These are phyloP conservation scores for Augochlora pura DNA, from an alignment of 1,140 invertebrate genomes.

Conservation along the genomic window DNA sequence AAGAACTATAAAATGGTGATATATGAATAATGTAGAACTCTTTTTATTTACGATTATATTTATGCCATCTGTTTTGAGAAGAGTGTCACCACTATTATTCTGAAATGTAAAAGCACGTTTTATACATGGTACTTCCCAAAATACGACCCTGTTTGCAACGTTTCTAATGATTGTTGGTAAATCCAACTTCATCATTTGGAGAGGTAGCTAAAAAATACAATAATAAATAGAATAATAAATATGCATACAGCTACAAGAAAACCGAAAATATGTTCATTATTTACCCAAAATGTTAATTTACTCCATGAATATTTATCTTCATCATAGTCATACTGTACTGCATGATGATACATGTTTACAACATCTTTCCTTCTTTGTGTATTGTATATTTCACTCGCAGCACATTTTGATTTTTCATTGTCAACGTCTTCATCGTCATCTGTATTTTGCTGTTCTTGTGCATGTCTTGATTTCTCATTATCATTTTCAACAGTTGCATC, in stretches of 20 bases:
- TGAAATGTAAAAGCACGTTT: conserved; percentile 90
- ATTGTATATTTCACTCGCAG: conserved; percentile 68
- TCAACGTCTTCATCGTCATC: conserved; percentile 76
- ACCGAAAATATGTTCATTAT: conserved; percentile 41
- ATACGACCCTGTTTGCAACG: conserved; percentile 86
- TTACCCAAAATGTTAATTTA: conserved; percentile 84
- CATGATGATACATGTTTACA: conserved; percentile 75
- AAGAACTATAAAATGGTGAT: conserved; percentile 7
- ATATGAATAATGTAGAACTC: conserved; percentile 1
- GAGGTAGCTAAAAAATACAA: conserved; percentile 81
- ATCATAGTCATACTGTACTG: conserved; percentile 89
- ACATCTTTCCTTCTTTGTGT: conserved; percentile 70
- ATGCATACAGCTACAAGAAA: not conserved
- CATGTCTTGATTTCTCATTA: conserved; percentile 35
- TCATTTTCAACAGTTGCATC: conserved; percentile 72
- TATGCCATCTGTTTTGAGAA: conserved; percentile 96
- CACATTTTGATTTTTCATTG: conserved; percentile 42
- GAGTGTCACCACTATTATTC: conserved; percentile 81
- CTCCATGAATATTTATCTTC: conserved; percentile 87
- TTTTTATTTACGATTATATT: conserved; percentile 87
- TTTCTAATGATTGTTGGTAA: conserved; percentile 89
- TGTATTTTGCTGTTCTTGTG: conserved; percentile 74
- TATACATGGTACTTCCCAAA: conserved; percentile 91
- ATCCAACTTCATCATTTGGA: conserved; percentile 86
- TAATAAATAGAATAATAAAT: not conserved